Conservation (phyloP, 37 sponge, comb jelly and placozoan genomes). For the Petrosia ficiformis region DNA sequence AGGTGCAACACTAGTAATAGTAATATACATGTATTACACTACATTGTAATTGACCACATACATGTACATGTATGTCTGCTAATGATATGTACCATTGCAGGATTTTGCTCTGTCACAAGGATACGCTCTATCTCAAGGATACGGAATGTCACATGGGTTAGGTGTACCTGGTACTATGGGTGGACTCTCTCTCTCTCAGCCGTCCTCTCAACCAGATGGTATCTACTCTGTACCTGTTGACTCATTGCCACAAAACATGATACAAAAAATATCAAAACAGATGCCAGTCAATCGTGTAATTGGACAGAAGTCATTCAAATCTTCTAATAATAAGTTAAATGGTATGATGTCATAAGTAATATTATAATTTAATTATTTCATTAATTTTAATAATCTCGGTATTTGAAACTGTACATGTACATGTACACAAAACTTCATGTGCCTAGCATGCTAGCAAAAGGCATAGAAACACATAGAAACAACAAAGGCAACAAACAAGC, state of each 20-base stretch:
- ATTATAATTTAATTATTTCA: too few relatives aligned
- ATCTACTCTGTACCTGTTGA: slow-evolving; percentile 47
- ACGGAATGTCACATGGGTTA: neutral
- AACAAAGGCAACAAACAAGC: too few relatives aligned
- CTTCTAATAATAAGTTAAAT: neutral
- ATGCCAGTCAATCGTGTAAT: neutral
- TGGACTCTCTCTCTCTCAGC: slow-evolving; percentile 3
- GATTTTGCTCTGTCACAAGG: neutral
- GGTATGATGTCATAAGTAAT: slow-evolving; percentile 31
- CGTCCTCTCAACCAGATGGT: slow-evolving; percentile 4
- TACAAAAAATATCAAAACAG: slow-evolving; percentile 8
- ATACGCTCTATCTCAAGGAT: neutral
- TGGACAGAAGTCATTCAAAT: neutral
- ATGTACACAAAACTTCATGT: neutral
- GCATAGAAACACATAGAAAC: too few relatives aligned
- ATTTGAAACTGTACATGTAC: too few relatives aligned
- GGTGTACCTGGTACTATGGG: neutral
- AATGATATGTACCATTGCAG: too few relatives aligned
- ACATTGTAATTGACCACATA: too few relatives aligned
- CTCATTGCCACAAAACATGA: slow-evolving; percentile 26
- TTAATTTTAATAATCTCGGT: too few relatives aligned
- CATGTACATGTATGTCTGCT: too few relatives aligned
- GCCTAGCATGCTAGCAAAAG: too few relatives aligned
- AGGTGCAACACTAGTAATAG: too few relatives aligned
- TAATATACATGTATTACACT: too few relatives aligned